Base-by-base conservation (phyloP, 2,888 invertebrate species). In the Panzeria rudis region DNA sequence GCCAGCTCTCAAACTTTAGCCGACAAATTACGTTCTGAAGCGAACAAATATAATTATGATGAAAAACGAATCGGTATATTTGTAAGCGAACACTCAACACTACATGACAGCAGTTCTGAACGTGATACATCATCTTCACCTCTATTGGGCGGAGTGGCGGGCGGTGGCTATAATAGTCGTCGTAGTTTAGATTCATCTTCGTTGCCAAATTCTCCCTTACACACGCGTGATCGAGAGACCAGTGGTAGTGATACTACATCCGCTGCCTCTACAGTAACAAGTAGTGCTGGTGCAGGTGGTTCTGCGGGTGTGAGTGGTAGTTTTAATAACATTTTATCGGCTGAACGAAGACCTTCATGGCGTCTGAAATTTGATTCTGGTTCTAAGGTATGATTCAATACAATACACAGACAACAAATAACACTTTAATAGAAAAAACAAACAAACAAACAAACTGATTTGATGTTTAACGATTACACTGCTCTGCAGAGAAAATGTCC, bases 341-440 rank as follows among this genome's bases (percentile, higher is more conserved):
- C 91, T 44, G 97, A 97, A 93, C 95, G 97, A 89, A 95, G 97
- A 91, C 97, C 98, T 54, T 97, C 97, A 89, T 98, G 98, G 98
- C 95, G 97, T 93, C 94, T 98, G 90, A 95, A 96, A 92, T 96
- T 97, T 93, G 97, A 97, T 94, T 96, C 97, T 93, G 94, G 95
- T 93, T 97, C 96, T 94, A 98, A 97, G 97, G 97, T 97, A 94
- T 90, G 91, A 44, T 69, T 76, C 66, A 50, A 72, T 56, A 66
- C 75, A 80, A 56, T 66, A 68, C 66, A 84, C 66, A 84, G 82
- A 85, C 79, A 75, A 78, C 56, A 2, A 73, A 77, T 66, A 75
- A 82, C 69, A 84, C 75, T 78, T 83, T 38, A 75, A 59, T 0
- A 52, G 4, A 59, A 47, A 44, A 47, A 29, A 29, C n/a, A n/a